Evolutionary conservation across 1,140 invertebrate species (phyloP).

Genomic region (Pinna nobilis): DNA sequence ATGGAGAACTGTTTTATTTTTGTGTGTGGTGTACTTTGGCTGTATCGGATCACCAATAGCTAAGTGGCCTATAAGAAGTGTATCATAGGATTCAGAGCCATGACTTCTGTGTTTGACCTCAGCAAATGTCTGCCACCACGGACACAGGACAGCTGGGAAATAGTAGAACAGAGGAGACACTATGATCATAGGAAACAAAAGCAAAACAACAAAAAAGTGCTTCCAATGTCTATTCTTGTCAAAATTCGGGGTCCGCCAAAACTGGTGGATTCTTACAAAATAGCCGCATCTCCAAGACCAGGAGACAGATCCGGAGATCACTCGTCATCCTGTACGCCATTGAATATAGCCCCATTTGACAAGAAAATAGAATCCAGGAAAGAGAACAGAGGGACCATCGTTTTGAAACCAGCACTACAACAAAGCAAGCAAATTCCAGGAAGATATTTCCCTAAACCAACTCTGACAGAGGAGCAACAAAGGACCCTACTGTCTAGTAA

Average conservation of each 20-base stretch:
- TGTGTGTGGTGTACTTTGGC: no score
- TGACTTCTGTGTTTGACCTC: slow-evolving; percentile 18
- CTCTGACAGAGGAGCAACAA: slow-evolving; percentile 17
- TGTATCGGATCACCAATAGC: no score
- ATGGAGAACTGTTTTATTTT: no score
- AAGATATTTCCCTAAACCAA: slow-evolving; percentile 27
- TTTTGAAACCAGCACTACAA: slow-evolving; percentile 18
- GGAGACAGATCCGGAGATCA: background rate
- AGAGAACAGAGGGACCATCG: background rate
- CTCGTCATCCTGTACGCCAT: slow-evolving; percentile 7
- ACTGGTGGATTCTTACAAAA: slow-evolving; percentile 25
- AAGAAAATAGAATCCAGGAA: slow-evolving; percentile 4
- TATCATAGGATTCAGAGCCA: no score
- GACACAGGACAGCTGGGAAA: slow-evolving; percentile 4
- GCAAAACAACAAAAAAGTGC: background rate
- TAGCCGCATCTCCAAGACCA: slow-evolving; percentile 3
- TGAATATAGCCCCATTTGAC: slow-evolving; percentile 8
- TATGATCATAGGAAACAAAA: slow-evolving; percentile 1
- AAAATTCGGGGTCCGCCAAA: slow-evolving; percentile 33
- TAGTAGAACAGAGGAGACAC: slow-evolving; percentile 15
- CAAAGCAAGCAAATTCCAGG: slow-evolving; percentile 31
- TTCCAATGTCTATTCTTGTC: slow-evolving; percentile 28
- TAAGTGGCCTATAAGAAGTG: no score
- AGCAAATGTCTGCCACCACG: slow-evolving; percentile 10
- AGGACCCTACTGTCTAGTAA: background rate